phyloP scores from a whole-genome alignment of 2,888 invertebrate genomes.

The Polyploca ridens region DNA sequence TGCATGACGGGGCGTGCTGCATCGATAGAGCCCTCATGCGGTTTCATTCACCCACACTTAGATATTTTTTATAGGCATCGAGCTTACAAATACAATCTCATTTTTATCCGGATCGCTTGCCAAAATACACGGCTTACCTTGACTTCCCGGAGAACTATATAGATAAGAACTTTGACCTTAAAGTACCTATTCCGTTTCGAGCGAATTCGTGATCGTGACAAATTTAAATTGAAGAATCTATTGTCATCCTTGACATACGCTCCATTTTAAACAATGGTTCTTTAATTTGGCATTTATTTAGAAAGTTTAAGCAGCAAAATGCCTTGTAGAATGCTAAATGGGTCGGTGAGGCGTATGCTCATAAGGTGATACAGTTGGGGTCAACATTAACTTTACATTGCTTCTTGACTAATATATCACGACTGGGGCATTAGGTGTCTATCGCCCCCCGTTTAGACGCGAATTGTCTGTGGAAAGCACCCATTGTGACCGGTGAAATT shows the following conservation, averaged over 20 bases:
- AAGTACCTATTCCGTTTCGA: constrained; percentile 48
- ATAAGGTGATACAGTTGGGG: constrained; percentile 57
- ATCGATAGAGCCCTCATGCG: constrained; percentile 69
- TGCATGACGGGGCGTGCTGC: constrained; percentile 38
- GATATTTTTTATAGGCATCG: constrained; percentile 42
- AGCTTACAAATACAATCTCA: constrained; percentile 45
- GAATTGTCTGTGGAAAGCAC: constrained; percentile 71
- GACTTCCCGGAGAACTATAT: constrained; percentile 50
- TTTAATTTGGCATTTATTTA: constrained; percentile 57
- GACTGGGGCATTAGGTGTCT: constrained; percentile 68
- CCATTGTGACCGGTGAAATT: constrained; percentile 73
- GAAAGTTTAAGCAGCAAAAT: constrained; percentile 46
- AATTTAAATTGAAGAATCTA: constrained; percentile 68
- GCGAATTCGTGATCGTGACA: constrained; percentile 73
- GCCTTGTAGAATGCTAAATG: constrained; percentile 12
- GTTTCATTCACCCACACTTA: constrained; percentile 45
- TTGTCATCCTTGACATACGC: constrained; percentile 74
- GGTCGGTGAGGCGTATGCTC: constrained; percentile 34
- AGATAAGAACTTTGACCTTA: constrained; percentile 57
- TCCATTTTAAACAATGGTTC: constrained; percentile 65
- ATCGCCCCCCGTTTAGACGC: constrained; percentile 68
- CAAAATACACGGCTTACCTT: constrained; percentile 45
- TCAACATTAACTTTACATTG: constrained; percentile 48
- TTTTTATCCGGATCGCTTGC: constrained; percentile 33
- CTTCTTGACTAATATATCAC: constrained; percentile 71